Base-by-base conservation (phyloP, 2,888 invertebrate genomes). In the Boloria selene region DNA sequence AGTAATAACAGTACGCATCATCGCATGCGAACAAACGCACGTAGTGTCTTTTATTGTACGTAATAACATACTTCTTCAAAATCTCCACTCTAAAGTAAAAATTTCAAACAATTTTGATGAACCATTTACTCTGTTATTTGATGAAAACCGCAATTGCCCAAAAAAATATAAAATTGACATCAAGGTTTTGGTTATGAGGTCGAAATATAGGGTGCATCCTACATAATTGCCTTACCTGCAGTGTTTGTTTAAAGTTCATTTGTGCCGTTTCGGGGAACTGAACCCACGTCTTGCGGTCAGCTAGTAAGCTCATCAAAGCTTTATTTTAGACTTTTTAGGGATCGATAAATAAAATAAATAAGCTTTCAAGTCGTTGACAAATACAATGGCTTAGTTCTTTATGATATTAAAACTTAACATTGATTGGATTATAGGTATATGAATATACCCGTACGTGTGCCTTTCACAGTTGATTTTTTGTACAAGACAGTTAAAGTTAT, bases 171-270 rank as follows among this genome's bases (percentile, higher is more conserved):
- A 65, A 49, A 70, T 22, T 38, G 60, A 54, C 49, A 68, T 22
- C 26, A 53, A 26, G 38, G 26, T 45, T 38, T 80, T 83, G 76
- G 76, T 82, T 82, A 78, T 74, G 77, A 79, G 79, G 75, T 81
- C 81, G 86, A 87, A 89, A 83, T 88, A 89, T 86, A 86, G 87
- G 88, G 71, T 72, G 74, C 81, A 77, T 78, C 75, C 75, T 74
- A 72, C 77, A 78, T 87, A 88, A 88, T 88, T 88, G 84, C 75
- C 79, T 74, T 88, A 87, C 88, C 87, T 87, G 88, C 75, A 73
- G 75, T 77, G 82, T 86, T 85, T 85, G 85, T 84, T 86, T 86
- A 84, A 80, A 71, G 74, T 75, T 75, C 72, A 75, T 79, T 82
- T 82, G 63, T 67, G 70, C 13, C 44, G n/a, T 73, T 77, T 75